These are phyloP conservation scores for Macrobrachium nipponense DNA, from an alignment of 1,140 invertebrate genomes.

Conservation along the genomic window DNA sequence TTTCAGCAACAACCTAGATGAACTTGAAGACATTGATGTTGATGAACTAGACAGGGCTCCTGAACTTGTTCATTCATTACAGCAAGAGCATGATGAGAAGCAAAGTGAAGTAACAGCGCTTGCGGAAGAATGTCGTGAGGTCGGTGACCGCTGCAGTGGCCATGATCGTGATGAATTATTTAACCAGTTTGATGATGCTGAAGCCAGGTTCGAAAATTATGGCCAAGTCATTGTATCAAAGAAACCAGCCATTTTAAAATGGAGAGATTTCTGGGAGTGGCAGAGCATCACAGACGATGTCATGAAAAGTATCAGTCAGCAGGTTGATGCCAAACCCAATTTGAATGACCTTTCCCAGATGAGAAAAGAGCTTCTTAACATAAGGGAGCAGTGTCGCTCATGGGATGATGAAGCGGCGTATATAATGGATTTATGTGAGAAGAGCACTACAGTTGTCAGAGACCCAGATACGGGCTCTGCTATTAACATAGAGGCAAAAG, in stretches of 20 bases:
- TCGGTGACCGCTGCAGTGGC: slow-evolving; percentile 59
- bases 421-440: slow-evolving; percentile 54
- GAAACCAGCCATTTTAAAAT: slow-evolving; percentile 62
- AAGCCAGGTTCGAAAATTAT: slow-evolving; percentile 62
- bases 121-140: slow-evolving; percentile 61
- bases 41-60: slow-evolving; percentile 60
- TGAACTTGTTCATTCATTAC: slow-evolving; percentile 76
- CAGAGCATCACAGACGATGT: slow-evolving; percentile 58
- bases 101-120: slow-evolving; percentile 75
- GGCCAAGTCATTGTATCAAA: slow-evolving; percentile 54
- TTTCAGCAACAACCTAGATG: slow-evolving; percentile 79
- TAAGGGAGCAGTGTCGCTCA: slow-evolving; percentile 58
- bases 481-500: slow-evolving; percentile 50
- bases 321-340: slow-evolving; percentile 59
- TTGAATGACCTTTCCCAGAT: slow-evolving; percentile 54
- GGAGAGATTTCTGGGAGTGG: slow-evolving; percentile 64
- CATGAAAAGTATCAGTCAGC: slow-evolving; percentile 59
- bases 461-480: slow-evolving; percentile 58
- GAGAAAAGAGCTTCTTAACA: slow-evolving; percentile 54
- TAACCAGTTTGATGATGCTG: slow-evolving; percentile 62
- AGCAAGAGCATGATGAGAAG: slow-evolving; percentile 85
- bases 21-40: slow-evolving; percentile 76
- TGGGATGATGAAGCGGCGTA: slow-evolving; percentile 60
- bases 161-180: slow-evolving; percentile 62
- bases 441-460: slow-evolving; percentile 56